Evolutionary conservation across 2,797 vertebrate genomes (phyloP), one percentile per base, ranked within the genome.

Genomic region (Crenuchus spilurus): DNA sequence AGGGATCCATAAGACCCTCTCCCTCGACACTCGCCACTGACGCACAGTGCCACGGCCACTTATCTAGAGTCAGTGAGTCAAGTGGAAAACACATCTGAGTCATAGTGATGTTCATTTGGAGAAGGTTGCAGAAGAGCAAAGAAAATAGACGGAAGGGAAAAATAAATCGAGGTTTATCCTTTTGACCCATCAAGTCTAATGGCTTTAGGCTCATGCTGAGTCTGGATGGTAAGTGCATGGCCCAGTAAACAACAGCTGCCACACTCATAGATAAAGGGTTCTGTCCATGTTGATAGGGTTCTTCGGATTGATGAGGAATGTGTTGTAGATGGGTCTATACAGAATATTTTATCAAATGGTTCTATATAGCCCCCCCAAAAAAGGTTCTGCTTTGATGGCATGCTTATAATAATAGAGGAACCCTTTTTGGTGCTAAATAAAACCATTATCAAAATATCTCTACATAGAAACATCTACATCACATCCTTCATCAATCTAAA

Each of bases 41-140:
- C 18, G 51, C 31, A 42, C 65, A 31, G 61, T 72, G 57, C 51
- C 69, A 44, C 51, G 58, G 57, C 44, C 60, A 78, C 72, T 74
- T 75, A 52, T 33, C 64, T 9, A 70, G 64, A 44, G 16, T 37
- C 70, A 60, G 75, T 72, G 71, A 70, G 82, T 80, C 82, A 82
- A 85, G 72, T 75, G 79, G 51, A 76, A 86, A 77, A 72, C 75
- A 76, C 79, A 84, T 80, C 68, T 66, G 57, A 66, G 75, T 80
- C 75, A 72, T 78, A 70, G 82, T 74, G 78, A 70, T 30, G 71
- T 61, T n/a, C 37, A 66, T 51, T 30, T 70, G n/a, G 35, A 48
- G 72, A 72, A 1, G 16, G 20, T 16, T 68, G 54, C 24, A 57
- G 18, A 39, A 68, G 16, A 61, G 28, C 51, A 39, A 31, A 64